A percentile compares a stretch with the other conserved stretches of the same genome.
Conservation (phyloP, 2,797 vertebrate genomes). For the Borostomias antarcticus region DNA sequence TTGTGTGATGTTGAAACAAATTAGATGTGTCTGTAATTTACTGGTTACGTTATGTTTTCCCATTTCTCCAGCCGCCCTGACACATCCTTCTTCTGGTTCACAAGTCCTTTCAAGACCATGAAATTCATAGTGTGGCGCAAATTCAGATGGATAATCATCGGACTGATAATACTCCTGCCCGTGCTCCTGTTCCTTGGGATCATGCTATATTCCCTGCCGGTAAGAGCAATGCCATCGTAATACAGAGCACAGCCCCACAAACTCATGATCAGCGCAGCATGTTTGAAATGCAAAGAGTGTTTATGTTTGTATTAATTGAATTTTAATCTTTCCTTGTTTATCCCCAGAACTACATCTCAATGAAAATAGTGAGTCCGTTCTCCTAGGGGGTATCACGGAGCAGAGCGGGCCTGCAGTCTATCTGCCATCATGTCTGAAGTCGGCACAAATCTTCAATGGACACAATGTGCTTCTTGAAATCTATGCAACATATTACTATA, state of each 20-base stretch:
- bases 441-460: neutral
- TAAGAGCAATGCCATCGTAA: conserved; percentile 64
- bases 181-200: conserved; percentile 88
- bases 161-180: conserved; percentile 82
- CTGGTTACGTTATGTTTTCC: neutral
- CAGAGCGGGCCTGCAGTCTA: neutral
- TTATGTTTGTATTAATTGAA: neutral
- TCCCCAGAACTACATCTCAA: conserved; percentile 82
- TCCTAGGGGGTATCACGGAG: neutral
- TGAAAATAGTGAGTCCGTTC: conserved; percentile 80
- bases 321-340: neutral
- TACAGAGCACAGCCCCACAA: too few relatives aligned
- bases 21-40: neutral
- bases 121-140: conserved; percentile 95
- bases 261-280: neutral
- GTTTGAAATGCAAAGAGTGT: neutral
- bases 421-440: too few relatives aligned
- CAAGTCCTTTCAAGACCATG: conserved; percentile 97
- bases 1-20: neutral
- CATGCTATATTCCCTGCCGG: conserved; percentile 94
- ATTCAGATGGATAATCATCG: conserved; percentile 93
- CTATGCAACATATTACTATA: neutral
- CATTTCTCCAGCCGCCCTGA: conserved; percentile 86
- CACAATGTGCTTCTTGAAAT: neutral
- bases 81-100: conserved; percentile 99